Conservation (phyloP, 2,888 invertebrate species). For the Druceiella hillmani region DNA sequence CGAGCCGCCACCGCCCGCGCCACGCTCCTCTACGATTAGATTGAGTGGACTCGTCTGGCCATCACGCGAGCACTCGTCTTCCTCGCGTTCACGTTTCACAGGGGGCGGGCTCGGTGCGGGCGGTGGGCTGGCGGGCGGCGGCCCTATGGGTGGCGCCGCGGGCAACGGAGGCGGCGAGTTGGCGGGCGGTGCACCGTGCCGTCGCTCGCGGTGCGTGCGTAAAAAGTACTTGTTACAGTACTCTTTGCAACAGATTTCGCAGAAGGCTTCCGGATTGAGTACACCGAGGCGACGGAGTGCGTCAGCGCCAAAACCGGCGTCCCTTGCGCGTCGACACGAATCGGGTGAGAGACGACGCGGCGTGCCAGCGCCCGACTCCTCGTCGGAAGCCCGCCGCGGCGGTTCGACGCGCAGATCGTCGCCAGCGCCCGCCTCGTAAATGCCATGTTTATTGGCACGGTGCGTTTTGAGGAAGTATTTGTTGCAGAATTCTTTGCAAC, state of each 20-base stretch:
- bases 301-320: constrained; percentile 67
- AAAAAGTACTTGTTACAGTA: constrained; percentile 92
- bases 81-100: constrained; percentile 51
- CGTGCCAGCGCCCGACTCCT: constrained; percentile 46
- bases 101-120: constrained; percentile 35
- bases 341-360: constrained; percentile 56
- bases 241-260: constrained; percentile 89
- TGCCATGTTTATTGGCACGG: constrained; percentile 96
- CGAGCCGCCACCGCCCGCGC: constrained; percentile 40
- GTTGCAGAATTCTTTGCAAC: constrained; percentile 98
- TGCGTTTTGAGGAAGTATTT: constrained; percentile 98
- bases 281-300: constrained; percentile 74
- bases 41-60: constrained; percentile 75
- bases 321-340: constrained; percentile 60
- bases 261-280: constrained; percentile 84
- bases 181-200: constrained; percentile 71
- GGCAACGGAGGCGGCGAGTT: constrained; percentile 35
- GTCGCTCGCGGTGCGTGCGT: constrained; percentile 85
- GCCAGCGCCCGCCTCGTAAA: constrained; percentile 59
- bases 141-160: constrained; percentile 51
- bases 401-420: constrained; percentile 29
- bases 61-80: constrained; percentile 43
- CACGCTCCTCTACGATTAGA: constrained; percentile 64
- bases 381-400: constrained; percentile 35
- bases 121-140: constrained; percentile 37